A percentile compares a stretch with the other conserved stretches of the same genome.
These are phyloP conservation scores for Rhinichthys klamathensis DNA, from an alignment of 2,113 vertebrate genomes.

Conservation along the genomic window DNA sequence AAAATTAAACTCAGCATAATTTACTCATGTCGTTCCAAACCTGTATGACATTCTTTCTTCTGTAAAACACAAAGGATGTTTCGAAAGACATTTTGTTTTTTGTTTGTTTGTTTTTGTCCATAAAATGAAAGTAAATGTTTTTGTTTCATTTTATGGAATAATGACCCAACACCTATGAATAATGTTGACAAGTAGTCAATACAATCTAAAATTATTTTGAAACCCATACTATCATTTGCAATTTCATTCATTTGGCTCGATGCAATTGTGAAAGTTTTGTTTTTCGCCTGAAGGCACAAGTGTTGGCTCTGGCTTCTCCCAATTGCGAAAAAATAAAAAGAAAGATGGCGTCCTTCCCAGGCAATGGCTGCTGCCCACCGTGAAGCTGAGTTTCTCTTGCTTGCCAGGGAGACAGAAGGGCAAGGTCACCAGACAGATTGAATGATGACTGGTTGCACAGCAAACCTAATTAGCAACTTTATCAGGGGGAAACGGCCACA, in stretches of 20 bases:
- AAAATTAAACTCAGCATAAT: neutral
- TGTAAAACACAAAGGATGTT: neutral
- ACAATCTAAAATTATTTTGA: constrained; percentile 46
- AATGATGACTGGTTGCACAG: constrained; percentile 68
- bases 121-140: neutral
- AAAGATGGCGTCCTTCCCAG: constrained; percentile 74
- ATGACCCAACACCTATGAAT: too few species aligned
- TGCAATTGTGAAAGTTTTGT: constrained; percentile 63
- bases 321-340: constrained; percentile 60
- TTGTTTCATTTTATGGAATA: neutral
- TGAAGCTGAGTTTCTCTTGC: constrained; percentile 58
- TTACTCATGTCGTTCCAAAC: neutral
- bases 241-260: constrained; percentile 19
- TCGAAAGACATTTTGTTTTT: neutral
- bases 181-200: neutral
- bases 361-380: constrained; percentile 55
- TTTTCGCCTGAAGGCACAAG: constrained; percentile 68
- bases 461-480: constrained; percentile 78
- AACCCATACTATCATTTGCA: constrained; percentile 59
- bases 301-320: constrained; percentile 55
- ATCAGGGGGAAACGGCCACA: constrained; percentile 64
- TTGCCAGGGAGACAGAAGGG: constrained; percentile 76
- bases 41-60: neutral
- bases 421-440: constrained; percentile 79
- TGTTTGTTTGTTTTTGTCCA: too few species aligned